A percentile compares a stretch with the other conserved stretches of the same genome.
Conservation (phyloP, 2,888 invertebrate genomes). For the Pyralis farinalis region DNA sequence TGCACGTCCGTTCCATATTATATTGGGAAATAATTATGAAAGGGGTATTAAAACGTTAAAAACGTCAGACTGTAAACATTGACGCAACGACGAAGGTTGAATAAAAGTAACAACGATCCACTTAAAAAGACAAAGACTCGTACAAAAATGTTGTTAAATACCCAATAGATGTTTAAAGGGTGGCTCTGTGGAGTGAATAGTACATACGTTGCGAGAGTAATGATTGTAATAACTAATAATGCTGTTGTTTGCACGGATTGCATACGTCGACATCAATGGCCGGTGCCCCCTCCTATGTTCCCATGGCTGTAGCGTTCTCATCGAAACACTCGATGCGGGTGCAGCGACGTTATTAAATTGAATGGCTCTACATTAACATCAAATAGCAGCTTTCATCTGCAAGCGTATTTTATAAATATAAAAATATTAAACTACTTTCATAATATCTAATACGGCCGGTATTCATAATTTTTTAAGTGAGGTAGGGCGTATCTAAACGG, state of each 20-base stretch:
- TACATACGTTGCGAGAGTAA: slow-evolving; percentile 9
- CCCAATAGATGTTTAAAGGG: slow-evolving; percentile 8
- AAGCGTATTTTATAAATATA: no score
- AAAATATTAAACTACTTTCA: no score
- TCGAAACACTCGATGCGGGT: slow-evolving; percentile 66
- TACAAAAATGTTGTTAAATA: slow-evolving; percentile 11
- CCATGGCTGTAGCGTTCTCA: slow-evolving; percentile 61
- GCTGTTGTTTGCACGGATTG: slow-evolving; percentile 36
- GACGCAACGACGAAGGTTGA: not conserved
- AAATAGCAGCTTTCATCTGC: slow-evolving; percentile 25
- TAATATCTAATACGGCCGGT: no score
- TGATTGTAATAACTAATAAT: slow-evolving; percentile 23
- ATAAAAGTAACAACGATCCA: not conserved
- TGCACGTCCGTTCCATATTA: slow-evolving; percentile 49
- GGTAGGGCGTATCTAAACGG: no score
- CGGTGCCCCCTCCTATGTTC: slow-evolving; percentile 51
- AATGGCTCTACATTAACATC: slow-evolving; percentile 43
- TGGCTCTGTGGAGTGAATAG: slow-evolving; percentile 1
- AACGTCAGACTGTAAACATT: not conserved
- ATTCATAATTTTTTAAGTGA: no score
- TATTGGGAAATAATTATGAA: slow-evolving; percentile 28
- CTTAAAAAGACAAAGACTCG: not conserved
- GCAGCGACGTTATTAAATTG: slow-evolving; percentile 48
- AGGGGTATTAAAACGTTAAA: slow-evolving; percentile 9
- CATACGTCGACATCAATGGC: slow-evolving; percentile 41